Base-by-base conservation (phyloP, 2,113 vertebrate genomes). In the Zosterops borbonicus region DNA sequence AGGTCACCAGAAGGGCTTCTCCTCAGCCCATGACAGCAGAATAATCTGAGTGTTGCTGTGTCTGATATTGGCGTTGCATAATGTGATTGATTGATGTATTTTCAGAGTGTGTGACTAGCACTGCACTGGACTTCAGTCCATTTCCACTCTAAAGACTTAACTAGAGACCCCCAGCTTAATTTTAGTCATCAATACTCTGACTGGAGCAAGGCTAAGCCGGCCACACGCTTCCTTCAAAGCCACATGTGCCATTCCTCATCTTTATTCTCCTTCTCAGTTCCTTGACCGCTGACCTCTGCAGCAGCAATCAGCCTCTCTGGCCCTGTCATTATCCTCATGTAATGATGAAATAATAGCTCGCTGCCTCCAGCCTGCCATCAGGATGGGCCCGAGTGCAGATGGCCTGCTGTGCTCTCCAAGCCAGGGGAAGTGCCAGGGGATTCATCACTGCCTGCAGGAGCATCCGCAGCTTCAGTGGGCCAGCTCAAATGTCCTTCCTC, bases 311-410 rank as follows among this genome's bases (percentile, higher is more conserved):
- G 77, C 47, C 63, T 62, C 80, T 58, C 80, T 49, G 60, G 62
- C 56, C 50, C 70, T 41, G 71, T 28, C 95, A 90, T 96, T 95
- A 90, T 68, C 68, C 71, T 18, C 33, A 71, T 64, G 83, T 81
- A 96, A 88, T 67, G 94, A 93, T 88, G 92, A 88, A 97, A 96
- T 95, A 93, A 97, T 27, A 68, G 91, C 92, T 91, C 33, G 1
- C 56, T 56, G 80, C 68, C 87, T 93, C 47, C 12, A 73, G 82
- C 77, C 81, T 89, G 88, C 94, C 90, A 65, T 78, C 85, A 49
- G 78, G 56, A 85, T 68, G 92, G 92, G 88, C 90, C 82, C 28
- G 42, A 41, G 91, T 75, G 86, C 96, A 96, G 94, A 75, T 95
- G 95, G 94, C 91, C 79, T 50, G 84, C 41, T 63, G 17, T 9